Evolutionary conservation across 2,888 invertebrate species (phyloP), one percentile per base, ranked within the genome.

Genomic region (Mythimna lalbum): DNA sequence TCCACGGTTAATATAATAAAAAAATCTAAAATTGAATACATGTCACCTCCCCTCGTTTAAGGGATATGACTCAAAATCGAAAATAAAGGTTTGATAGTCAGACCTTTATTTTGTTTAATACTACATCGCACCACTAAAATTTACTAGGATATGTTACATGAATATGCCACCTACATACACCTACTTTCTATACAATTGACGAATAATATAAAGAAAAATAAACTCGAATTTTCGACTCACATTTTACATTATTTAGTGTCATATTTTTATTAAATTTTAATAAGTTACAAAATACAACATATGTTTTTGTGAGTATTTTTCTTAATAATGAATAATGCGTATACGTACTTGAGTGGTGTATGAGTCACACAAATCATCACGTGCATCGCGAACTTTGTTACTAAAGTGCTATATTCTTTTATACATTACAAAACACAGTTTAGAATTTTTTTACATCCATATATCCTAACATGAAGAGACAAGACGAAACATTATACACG

Each of bases 131-230:
- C 56, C 69, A 84, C 85, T 55, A 81, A 75, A 80, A 83, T 77
- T 82, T 85, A 47, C 43, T 55, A 57, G 49, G 33, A 43, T 49
- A 62, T 79, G 65, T 78, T 73, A 78, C 73, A 52, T 75, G 79
- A 76, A 82, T 81, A 82, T 83, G 80, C 85, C 43, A 85, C 80
- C 76, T 5, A 1, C 36, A 36, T 53, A 83, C 43, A 85, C 80
- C 76, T 5, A 1, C 36, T 43, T 53, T 52, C 27, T 36, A 63
- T 36, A 36, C 19, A 12, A 63, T 43, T 17, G 17, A 63, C 47
- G 27, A 7, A 21, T n/a, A 56, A 36, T 52, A 65, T 27, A n/a
- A 77, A 65, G 67, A 68, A 69, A 63, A 71, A 56, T 39, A 56
- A 63, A 68, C 65, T 68, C 77, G 67, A 76, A 63, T 66, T 73